Evolutionary conservation across 1,140 invertebrate species (phyloP), one percentile per base, ranked within the genome.

Genomic region (Drepana arcuata): DNA sequence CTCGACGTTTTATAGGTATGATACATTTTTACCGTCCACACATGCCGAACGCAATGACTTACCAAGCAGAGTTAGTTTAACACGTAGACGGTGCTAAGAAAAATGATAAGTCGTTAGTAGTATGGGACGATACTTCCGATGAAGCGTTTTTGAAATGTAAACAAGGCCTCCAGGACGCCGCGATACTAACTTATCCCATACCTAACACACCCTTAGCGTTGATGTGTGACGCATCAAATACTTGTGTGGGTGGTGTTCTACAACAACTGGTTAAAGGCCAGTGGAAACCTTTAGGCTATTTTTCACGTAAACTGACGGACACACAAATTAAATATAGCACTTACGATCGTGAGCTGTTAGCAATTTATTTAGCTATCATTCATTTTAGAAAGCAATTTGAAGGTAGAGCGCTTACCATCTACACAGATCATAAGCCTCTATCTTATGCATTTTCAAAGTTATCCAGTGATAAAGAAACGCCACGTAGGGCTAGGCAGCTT

Each of bases 1-100:
- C 15, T 37, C 14, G 35, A 2, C 14, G 35, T 4, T 37, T 29
- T 30, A n/a, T 30, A n/a, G 35, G 26, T 11, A 37, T 37, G 35
- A 2, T 37, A 14, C 29, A 38, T 14, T 38, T 30, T 30, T 38
- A 38, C 23, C 26, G 35, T 2, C 14, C 5, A 1, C 15, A 28
- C 23, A 6, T 38, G 2, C 26, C 11, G 1, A 13, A 26, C 23
- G 23, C 24, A 21, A 10, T 10, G 2, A 10, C 6, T n/a, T 10
- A 10, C 10, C 24, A 26, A 10, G 4, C 4, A 6, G n/a, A 6
- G 10, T 7, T 26, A 2, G 10, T n/a, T 26, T n/a, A 26, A 2
- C 10, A 26, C 24, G 2, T 26, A 26, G 6, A 26, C n/a, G 10
- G 10, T 10, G 4, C 24, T 6, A 26, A 26, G n/a, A 4, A 10